Conservation (phyloP, 2,797 vertebrate species). For the Hemitrygon akajei region DNA sequence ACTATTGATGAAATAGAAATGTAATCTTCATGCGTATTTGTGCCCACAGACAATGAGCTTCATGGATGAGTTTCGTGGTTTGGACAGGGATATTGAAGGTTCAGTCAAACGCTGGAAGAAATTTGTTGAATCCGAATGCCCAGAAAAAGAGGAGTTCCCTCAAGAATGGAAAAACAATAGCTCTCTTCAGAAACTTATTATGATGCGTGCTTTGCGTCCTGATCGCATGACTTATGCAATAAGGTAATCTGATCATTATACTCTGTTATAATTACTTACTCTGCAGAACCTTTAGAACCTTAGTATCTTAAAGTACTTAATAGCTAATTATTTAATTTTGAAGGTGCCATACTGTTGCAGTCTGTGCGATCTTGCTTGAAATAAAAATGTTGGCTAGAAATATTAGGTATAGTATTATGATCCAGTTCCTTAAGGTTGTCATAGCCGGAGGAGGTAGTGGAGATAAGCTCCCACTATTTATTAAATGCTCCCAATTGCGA, state of each 20-base stretch:
- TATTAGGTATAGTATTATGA: too few species aligned
- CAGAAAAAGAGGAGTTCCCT: conserved; percentile 67
- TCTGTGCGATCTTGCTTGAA: not conserved
- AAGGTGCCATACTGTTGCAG: not conserved
- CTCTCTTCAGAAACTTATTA: conserved; percentile 65
- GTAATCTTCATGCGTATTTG: not conserved
- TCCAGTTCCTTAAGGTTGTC: too few species aligned
- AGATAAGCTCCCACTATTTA: too few species aligned
- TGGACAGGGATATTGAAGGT: conserved; percentile 64
- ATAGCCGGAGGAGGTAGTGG: too few species aligned
- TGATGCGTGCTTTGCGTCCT: conserved; percentile 62
- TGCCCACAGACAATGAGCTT: conserved; percentile 59
- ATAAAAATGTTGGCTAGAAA: not conserved
- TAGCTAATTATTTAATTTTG: not conserved
- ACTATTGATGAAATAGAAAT: not conserved
- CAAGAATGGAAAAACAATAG: conserved; percentile 66
- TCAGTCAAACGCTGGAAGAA: conserved; percentile 67
- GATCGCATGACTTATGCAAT: conserved; percentile 68
- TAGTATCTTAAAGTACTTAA: not conserved
- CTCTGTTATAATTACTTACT: not conserved
- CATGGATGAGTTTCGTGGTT: conserved; percentile 63
- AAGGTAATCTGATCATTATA: conserved; percentile 48
- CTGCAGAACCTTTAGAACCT: not conserved
- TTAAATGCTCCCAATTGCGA: too few species aligned
- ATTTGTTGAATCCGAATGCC: conserved; percentile 61